Conservation (phyloP, 2,888 invertebrate species). For the Conus canariensis region DNA sequence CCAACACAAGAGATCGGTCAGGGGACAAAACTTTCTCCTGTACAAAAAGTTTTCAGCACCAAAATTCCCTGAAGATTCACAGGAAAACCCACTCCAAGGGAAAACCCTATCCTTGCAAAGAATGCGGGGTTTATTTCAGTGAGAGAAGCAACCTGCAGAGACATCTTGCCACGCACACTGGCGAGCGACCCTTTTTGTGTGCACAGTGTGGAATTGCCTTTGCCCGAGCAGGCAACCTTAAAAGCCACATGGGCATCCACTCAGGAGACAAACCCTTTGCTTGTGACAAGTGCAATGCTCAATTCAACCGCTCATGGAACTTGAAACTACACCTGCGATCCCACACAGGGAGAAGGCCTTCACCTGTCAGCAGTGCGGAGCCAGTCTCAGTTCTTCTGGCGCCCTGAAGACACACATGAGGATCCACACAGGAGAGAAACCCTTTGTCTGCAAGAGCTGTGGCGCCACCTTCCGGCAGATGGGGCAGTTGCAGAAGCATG, state of each 20-base stretch:
- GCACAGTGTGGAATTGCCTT: neutral
- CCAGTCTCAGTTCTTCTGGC: neutral
- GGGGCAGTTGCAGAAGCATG: neutral
- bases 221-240: neutral
- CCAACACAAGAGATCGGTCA: neutral
- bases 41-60: neutral
- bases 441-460: neutral
- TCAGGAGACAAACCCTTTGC: neutral
- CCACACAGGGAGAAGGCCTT: slow-evolving; percentile 9
- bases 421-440: slow-evolving; percentile 10
- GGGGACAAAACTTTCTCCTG: neutral
- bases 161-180: neutral
- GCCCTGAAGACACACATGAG: neutral
- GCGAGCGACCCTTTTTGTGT: neutral
- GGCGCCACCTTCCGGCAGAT: neutral
- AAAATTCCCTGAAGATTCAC: neutral
- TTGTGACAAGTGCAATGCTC: neutral
- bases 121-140: neutral
- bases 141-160: neutral
- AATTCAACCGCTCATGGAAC: neutral
- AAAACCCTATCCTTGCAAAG: neutral
- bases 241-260: slow-evolving; percentile 6
- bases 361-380: neutral
- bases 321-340: neutral
- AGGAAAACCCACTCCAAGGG: neutral